phyloP scores from a whole-genome alignment of 2,797 vertebrate species.

The Neoniphon sammara region DNA sequence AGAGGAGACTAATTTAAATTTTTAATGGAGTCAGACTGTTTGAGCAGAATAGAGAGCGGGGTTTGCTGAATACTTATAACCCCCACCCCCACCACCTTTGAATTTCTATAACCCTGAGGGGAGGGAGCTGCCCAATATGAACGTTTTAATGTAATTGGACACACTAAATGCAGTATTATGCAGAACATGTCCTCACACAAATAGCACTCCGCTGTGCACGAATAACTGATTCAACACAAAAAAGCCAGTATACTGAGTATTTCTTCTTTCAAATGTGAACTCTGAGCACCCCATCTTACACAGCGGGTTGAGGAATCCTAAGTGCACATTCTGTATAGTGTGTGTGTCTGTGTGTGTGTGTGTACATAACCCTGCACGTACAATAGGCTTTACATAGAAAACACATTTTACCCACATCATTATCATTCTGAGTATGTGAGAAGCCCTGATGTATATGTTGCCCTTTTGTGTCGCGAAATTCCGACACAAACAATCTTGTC shows the following conservation, averaged over 20 bases:
- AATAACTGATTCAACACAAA: constrained; percentile 49
- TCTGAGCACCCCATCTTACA: constrained; percentile 7
- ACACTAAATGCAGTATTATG: constrained; percentile 64
- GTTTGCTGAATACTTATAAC: constrained; percentile 49
- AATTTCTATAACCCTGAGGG: constrained; percentile 47
- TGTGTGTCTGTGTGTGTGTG: neutral
- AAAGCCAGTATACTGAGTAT: constrained; percentile 4
- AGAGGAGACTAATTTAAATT: constrained; percentile 73
- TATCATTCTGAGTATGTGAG: neutral
- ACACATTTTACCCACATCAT: too few relatives aligned
- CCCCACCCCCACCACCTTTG: constrained; percentile 34
- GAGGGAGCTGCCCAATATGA: constrained; percentile 46
- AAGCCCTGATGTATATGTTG: neutral
- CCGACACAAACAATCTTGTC: neutral
- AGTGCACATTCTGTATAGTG: too few relatives aligned
- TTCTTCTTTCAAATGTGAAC: constrained; percentile 20
- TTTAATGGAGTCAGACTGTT: constrained; percentile 72
- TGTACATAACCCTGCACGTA: too few relatives aligned
- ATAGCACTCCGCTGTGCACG: constrained; percentile 44
- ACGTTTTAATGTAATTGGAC: constrained; percentile 70
- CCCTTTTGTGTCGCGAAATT: neutral
- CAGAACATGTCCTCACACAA: constrained; percentile 55
- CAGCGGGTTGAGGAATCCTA: neutral
- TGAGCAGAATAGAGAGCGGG: constrained; percentile 67
- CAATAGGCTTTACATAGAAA: neutral